These are phyloP conservation scores for Carollia perspicillata DNA, from an alignment of 2,113 vertebrate genomes.

Conservation along the genomic window DNA sequence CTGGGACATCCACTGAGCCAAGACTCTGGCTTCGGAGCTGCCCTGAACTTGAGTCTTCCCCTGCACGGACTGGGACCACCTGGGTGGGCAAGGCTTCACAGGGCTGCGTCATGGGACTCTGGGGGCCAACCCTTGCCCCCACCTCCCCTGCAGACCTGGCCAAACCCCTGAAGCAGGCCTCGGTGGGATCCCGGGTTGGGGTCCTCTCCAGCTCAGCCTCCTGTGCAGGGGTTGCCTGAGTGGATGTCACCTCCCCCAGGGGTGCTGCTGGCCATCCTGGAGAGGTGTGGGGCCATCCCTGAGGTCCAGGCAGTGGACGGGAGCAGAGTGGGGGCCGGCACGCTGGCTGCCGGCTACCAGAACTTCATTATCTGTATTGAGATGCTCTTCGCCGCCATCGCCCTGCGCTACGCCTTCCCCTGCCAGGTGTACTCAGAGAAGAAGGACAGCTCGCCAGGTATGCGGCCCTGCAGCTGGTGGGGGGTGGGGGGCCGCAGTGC, in stretches of 20 bases:
- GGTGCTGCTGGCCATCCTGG: conserved; percentile 92
- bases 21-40: accelerated
- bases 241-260: conserved; percentile 76
- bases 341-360: conserved; percentile 95
- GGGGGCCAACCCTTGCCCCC: not conserved
- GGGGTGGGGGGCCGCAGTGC: accelerated
- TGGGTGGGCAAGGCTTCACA: accelerated
- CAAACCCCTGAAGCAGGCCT: accelerated
- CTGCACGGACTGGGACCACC: accelerated
- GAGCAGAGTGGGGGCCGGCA: conserved; percentile 90
- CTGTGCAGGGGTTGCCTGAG: not conserved
- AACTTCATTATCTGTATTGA: conserved; percentile 97
- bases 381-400: conserved; percentile 93
- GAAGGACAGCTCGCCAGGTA: conserved; percentile 89
- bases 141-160: not conserved
- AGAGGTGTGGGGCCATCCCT: conserved; percentile 91
- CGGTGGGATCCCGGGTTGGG: not conserved
- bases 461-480: accelerated
- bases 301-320: conserved; percentile 89
- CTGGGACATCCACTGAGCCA: accelerated
- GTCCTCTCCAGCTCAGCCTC: not conserved
- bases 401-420: conserved; percentile 92
- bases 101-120: accelerated
- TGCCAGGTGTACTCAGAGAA: conserved; percentile 93
- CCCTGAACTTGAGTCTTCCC: not conserved